Conservation (phyloP, 1,140 invertebrate genomes). For the Sitophilus oryzae region DNA sequence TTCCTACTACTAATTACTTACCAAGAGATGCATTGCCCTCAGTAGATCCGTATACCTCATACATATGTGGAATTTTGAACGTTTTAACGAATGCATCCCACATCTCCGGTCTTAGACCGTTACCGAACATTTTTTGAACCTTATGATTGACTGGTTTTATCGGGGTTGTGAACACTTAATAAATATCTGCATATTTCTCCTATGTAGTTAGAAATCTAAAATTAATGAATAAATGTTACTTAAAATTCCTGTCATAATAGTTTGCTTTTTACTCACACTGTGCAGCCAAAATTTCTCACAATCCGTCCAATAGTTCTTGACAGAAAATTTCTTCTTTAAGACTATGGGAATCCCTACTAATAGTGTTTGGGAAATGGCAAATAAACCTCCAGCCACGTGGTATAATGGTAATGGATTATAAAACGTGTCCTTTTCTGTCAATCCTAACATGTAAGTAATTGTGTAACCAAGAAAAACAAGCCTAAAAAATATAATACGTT, state of each 20-base stretch:
- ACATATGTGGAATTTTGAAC: conserved; percentile 74
- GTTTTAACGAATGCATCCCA: conserved; percentile 84
- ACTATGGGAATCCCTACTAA: conserved; percentile 72
- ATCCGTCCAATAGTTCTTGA: conserved; percentile 90
- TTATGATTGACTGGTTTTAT: conserved; percentile 66
- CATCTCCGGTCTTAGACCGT: conserved; percentile 87
- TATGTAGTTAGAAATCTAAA: conserved; percentile 87
- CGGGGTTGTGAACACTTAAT: conserved; percentile 64
- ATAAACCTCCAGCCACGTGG: conserved; percentile 75
- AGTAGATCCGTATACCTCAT: conserved; percentile 93
- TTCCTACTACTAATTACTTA: too few species aligned
- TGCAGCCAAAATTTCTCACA: conserved; percentile 84
- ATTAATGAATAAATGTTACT: conserved; percentile 19
- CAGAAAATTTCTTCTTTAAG: conserved; percentile 86
- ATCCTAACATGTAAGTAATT: conserved; percentile 49
- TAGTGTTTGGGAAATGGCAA: conserved; percentile 64
- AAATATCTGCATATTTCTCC: conserved; percentile 96
- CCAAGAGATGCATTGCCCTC: conserved; percentile 91
- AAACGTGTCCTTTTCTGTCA: conserved; percentile 65
- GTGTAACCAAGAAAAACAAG: too few species aligned
- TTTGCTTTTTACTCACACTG: too few species aligned
- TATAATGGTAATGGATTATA: conserved; percentile 91
- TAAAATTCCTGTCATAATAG: too few species aligned
- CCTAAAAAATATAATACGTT: too few species aligned
- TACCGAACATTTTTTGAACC: conserved; percentile 84